Conservation (phyloP, 2,797 vertebrate genomes). For the Hirundo rustica region DNA sequence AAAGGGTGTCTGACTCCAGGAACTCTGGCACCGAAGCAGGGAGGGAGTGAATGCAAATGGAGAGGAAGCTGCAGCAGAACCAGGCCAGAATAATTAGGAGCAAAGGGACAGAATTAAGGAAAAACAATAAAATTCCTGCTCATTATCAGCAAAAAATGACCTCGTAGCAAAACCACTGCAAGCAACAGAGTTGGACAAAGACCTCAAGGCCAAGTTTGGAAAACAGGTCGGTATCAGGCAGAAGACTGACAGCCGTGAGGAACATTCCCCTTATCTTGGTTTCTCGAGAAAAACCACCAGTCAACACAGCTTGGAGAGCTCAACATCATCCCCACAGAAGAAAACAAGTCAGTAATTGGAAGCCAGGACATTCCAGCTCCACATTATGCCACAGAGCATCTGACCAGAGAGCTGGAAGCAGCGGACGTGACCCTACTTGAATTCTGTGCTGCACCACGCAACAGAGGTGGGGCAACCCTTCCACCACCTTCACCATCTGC, state of each 20-base stretch:
- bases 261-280: slow-evolving; percentile 20
- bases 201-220: background rate
- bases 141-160: background rate
- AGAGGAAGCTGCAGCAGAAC: background rate
- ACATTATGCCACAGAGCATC: background rate
- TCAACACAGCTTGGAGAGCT: slow-evolving; percentile 21
- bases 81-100: background rate
- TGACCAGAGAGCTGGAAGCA: background rate
- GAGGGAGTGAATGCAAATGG: background rate
- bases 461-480: background rate
- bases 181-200: background rate
- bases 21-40: background rate
- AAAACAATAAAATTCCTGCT: background rate
- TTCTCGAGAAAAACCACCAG: slow-evolving; percentile 46
- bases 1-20: background rate
- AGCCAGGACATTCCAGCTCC: slow-evolving; percentile 53
- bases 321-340: slow-evolving; percentile 4
- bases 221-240: background rate
- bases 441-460: background rate
- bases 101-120: background rate
- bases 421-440: background rate
- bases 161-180: background rate
- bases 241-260: background rate
- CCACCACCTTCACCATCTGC: background rate
- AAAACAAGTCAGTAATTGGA: slow-evolving; percentile 37